Base-by-base conservation (phyloP, 2,113 vertebrate genomes). In the Chaenocephalus aceratus region DNA sequence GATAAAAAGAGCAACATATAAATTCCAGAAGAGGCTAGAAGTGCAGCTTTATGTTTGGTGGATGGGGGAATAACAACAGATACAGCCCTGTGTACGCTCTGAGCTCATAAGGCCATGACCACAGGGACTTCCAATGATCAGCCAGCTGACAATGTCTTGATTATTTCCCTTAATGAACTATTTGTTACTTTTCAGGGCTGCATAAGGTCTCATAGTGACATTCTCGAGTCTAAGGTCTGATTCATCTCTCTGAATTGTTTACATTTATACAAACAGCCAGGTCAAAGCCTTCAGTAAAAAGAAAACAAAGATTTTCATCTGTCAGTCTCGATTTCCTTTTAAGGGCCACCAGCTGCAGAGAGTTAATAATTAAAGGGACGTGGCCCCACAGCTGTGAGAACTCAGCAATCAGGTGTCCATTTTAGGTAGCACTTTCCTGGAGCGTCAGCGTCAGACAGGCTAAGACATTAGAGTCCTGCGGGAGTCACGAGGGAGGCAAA, bases 1-100 rank as follows among this genome's bases (percentile, higher is more conserved):
- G 85, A 92, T 89, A 86, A 90, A 91, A 81, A 76, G 89, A 87
- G 75, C 23, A 53, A 71, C 65, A 75, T 78, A 80, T 69, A 90
- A 73, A 85, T 87, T 84, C 66, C 77, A 84, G 65, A 52, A 26
- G 68, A 82, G 56, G 64, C 54, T 21, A 46, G 56, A 81, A 60
- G 67, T 72, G 51, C 5, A 54, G 49, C 63, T 80, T 21, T 36
- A 23, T 77, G 66, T 59, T 75, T 60, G 45, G 65, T 18, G 18
- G 53, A 78, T 53, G 56, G n/a, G 30, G n/a, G 34, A 34, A 10
- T 34, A 14, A 49, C 72, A 84, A 72, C 72, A 81, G 83, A 71
- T 82, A 59, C 59, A 74, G 71, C 81, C 72, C 59, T 15, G 44
- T 83, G 76, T 85, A 72, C 72, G 65, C 64, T 77, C 67, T 58